Evolutionary conservation across 2,797 vertebrate genomes (phyloP).

Genomic region (Etheostoma nigrum): DNA sequence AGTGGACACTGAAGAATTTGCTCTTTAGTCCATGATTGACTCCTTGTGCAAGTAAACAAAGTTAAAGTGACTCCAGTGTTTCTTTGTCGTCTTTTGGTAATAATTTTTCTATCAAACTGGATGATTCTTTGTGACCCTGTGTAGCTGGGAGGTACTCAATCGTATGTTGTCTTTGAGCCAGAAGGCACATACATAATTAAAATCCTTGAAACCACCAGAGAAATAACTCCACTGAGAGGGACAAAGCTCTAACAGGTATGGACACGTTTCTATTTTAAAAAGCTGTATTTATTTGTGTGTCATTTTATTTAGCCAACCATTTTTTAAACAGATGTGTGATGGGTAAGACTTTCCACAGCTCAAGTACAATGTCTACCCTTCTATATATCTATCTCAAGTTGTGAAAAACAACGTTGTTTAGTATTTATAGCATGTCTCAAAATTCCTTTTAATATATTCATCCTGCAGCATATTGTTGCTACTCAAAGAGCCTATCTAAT

Average conservation of each 20-base stretch:
- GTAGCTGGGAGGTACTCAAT: conserved; percentile 66
- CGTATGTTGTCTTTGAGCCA: conserved; percentile 47
- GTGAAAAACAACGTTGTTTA: conserved; percentile 56
- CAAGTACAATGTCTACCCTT: conserved; percentile 5
- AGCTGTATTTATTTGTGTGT: background rate
- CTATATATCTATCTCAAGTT: conserved; percentile 16
- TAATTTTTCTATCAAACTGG: no score
- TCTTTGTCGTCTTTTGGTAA: no score
- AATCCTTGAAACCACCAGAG: conserved; percentile 49
- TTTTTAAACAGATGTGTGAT: conserved; percentile 8
- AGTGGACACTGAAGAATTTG: no score
- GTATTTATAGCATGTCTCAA: conserved; percentile 66
- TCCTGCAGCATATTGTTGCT: conserved; percentile 74
- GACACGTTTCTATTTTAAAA: conserved; percentile 4
- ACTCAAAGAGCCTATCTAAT: conserved; percentile 81
- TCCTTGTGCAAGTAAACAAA: no score
- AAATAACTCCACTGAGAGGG: conserved; percentile 38
- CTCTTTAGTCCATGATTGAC: no score
- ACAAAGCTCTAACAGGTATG: conserved; percentile 7
- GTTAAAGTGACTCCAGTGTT: no score
- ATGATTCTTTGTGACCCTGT: conserved; percentile 69
- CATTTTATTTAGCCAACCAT: conserved; percentile 14
- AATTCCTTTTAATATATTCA: conserved; percentile 74
- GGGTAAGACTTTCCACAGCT: conserved; percentile 11
- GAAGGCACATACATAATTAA: conserved; percentile 76